phyloP scores from a whole-genome alignment of 2,888 invertebrate species.

The Charanyca ferruginea region DNA sequence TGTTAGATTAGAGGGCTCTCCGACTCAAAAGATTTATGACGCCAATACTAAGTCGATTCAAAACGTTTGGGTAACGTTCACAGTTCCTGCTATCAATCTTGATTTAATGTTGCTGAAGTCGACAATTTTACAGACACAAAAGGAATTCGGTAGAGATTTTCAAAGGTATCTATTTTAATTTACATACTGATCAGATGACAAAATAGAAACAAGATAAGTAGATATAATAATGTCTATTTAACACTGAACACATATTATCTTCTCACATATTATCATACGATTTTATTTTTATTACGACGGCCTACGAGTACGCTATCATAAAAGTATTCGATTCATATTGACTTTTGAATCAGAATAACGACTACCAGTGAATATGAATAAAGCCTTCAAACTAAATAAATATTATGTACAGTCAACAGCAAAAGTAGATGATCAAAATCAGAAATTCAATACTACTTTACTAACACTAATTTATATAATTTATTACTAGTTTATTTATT shows the following conservation, averaged over 20 bases:
- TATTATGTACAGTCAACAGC: too few relatives aligned
- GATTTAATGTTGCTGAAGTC: conserved; percentile 62
- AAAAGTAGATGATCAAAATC: too few relatives aligned
- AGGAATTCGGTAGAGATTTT: conserved; percentile 23
- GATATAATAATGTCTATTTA: not conserved
- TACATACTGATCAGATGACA: conserved; percentile 22
- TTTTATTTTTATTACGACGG: too few relatives aligned
- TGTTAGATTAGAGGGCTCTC: conserved; percentile 82
- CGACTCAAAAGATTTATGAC: conserved; percentile 83
- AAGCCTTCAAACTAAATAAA: not conserved
- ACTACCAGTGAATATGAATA: too few relatives aligned
- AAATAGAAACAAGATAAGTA: conserved; percentile 7
- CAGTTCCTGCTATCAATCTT: conserved; percentile 60
- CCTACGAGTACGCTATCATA: too few relatives aligned
- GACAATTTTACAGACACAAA: conserved; percentile 54
- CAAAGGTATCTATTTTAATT: conserved; percentile 25
- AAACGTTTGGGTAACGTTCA: conserved; percentile 72
- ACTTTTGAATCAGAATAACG: too few relatives aligned
- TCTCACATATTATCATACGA: too few relatives aligned
- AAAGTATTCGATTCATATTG: too few relatives aligned
- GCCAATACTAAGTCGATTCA: conserved; percentile 81
- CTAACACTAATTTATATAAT: too few relatives aligned
- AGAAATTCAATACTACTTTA: too few relatives aligned
- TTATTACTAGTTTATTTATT: too few relatives aligned
- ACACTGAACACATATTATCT: too few relatives aligned